Evolutionary conservation across 2,113 vertebrate species (phyloP), one percentile per base, ranked within the genome.

Genomic region (Motacilla alba): DNA sequence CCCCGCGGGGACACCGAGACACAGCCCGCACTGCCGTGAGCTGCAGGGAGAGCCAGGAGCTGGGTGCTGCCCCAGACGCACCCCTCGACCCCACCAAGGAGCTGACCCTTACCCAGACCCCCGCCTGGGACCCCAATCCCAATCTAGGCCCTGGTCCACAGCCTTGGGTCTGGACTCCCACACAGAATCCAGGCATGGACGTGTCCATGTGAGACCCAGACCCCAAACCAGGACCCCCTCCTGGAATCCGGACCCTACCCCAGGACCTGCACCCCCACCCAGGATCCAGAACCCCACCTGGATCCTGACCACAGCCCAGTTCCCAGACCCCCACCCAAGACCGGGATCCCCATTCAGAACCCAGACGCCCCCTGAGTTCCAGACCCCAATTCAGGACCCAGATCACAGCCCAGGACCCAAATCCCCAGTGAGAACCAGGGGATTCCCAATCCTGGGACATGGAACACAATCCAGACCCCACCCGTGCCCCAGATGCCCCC

Each of bases 1-100:
- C 52, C 0, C 0, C 56, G 0, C 0, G 7, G 83, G 75, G 68
- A 22, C 70, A 10, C 30, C 0, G 23, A 15, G 7, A 31, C 74
- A 26, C 9, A 2, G 30, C 47, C 66, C 13, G 35, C 37, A 19
- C n/a, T 24, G n/a, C 64, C 31, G 4, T 0, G 3, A 47, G 59
- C 41, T 37, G 44, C 35, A 24, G 26, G 39, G 49, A 73, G 30
- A 63, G 52, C 9, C 28, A 47, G 63, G 49, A 44, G 17, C 33
- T 6, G 77, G 56, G 24, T n/a, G 15, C 19, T 9, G 55, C 20
- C 78, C 35, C 70, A 41, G 6, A 43, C 7, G 24, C 28, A 17
- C 11, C 44, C 37, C 13, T 22, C 37, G 4, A 22, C 5, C n/a
- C 26, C 12, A 19, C 2, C 49, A 13, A 16, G 39, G 22, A 9